Evolutionary conservation across 2,888 invertebrate genomes (phyloP).

Genomic region (Idaea straminata): DNA sequence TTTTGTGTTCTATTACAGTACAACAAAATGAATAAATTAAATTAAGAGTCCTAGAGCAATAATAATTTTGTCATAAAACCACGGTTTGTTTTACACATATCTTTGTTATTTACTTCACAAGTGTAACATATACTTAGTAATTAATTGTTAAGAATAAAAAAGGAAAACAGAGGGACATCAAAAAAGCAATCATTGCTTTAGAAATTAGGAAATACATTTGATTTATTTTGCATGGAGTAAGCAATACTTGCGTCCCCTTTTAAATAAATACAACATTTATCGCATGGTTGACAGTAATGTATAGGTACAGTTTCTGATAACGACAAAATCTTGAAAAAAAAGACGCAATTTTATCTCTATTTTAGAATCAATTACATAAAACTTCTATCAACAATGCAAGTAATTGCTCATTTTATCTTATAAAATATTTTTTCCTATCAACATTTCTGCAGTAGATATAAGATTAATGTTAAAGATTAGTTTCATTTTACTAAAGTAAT

Average conservation of each 20-base stretch:
- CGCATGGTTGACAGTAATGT: slow-evolving; percentile 5
- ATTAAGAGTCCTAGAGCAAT: too few relatives aligned
- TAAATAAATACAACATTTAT: slow-evolving; percentile 41
- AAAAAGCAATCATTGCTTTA: too few relatives aligned
- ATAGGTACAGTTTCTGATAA: not conserved
- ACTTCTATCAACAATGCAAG: slow-evolving; percentile 5
- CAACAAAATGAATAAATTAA: too few relatives aligned
- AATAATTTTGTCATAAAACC: too few relatives aligned
- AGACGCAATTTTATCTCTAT: slow-evolving; percentile 14
- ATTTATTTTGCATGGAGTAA: too few relatives aligned
- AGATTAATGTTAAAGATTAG: not conserved
- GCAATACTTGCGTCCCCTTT: slow-evolving; percentile 4
- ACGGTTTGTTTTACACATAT: too few relatives aligned
- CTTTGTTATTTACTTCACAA: too few relatives aligned
- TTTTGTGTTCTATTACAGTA: too few relatives aligned
- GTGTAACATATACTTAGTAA: too few relatives aligned
- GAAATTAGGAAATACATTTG: too few relatives aligned
- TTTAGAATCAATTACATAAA: slow-evolving; percentile 5
- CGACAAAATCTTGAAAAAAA: not conserved
- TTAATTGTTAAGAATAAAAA: too few relatives aligned
- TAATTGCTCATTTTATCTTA: not conserved
- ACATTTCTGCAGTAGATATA: not conserved
- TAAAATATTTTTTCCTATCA: not conserved
- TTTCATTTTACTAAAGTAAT: not conserved
- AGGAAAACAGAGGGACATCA: too few relatives aligned